A percentile compares a stretch with the other conserved stretches of the same genome.
phyloP scores from a whole-genome alignment of 2,888 invertebrate genomes.

The Eledona agricola region DNA sequence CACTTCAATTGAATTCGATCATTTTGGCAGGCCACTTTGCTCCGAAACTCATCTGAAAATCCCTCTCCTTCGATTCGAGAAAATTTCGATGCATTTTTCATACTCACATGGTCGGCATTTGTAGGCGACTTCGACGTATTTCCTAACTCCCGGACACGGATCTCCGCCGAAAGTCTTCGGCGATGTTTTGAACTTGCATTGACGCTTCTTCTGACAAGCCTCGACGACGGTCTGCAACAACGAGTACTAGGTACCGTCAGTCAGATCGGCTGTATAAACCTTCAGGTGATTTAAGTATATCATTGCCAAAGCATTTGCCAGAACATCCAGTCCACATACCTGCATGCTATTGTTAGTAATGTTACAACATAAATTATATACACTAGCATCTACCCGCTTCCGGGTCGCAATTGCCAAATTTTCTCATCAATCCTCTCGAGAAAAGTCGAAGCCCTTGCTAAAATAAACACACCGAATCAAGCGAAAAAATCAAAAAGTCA shows the following conservation, averaged over 20 bases:
- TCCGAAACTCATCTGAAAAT: constrained; percentile 92
- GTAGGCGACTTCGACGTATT: constrained; percentile 95
- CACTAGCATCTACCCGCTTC: constrained; percentile 16
- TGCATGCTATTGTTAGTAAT: constrained; percentile 37
- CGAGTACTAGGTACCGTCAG: constrained; percentile 75
- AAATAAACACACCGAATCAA: too few species aligned
- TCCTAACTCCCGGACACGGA: constrained; percentile 90
- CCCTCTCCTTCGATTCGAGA: too few species aligned
- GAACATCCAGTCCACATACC: constrained; percentile 31
- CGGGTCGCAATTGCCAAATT: constrained; percentile 3
- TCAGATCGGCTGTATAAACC: constrained; percentile 61
- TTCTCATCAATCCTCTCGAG: constrained; percentile 4
- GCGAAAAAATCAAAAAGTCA: too few species aligned
- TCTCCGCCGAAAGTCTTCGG: constrained; percentile 90
- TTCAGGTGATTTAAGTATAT: constrained; percentile 33
- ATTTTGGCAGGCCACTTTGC: constrained; percentile 93
- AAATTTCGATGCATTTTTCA: constrained; percentile 24
- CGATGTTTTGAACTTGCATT: constrained; percentile 90
- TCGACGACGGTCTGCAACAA: constrained; percentile 94
- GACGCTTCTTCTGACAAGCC: constrained; percentile 91
- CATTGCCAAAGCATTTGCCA: constrained; percentile 29
- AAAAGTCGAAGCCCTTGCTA: constrained; percentile 17
- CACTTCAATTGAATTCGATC: constrained; percentile 88
- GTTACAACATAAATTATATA: constrained; percentile 22
- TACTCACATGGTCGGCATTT: constrained; percentile 97